phyloP scores from a whole-genome alignment of 2,113 vertebrate species.

The Hippoglossus stenolepis region DNA sequence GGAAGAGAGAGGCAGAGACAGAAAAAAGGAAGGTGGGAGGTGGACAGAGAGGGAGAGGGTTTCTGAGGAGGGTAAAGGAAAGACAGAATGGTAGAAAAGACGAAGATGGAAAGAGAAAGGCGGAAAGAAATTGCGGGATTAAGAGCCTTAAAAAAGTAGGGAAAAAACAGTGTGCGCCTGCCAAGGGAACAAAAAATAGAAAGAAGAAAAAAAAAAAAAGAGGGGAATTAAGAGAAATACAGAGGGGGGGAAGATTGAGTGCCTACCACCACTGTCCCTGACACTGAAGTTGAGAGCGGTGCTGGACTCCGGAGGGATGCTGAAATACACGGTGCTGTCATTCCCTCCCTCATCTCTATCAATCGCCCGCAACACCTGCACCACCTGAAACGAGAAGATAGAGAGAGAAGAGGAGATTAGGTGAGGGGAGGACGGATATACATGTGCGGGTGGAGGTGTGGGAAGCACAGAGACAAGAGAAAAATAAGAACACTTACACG shows the following conservation, averaged over 20 bases:
- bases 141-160: conserved; percentile 42
- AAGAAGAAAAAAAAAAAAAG: background rate
- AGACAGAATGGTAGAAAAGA: conserved; percentile 34
- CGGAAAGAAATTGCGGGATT: conserved; percentile 45
- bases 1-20: conserved; percentile 46
- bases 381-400: conserved; percentile 84
- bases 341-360: conserved; percentile 89
- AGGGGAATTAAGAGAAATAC: conserved; percentile 37
- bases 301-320: conserved; percentile 84
- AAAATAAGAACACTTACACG: conserved; percentile 37
- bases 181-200: background rate
- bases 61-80: conserved; percentile 15
- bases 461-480: conserved; percentile 8
- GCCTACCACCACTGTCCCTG: conserved; percentile 87
- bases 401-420: conserved; percentile 45
- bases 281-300: conserved; percentile 88
- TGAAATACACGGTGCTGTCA: conserved; percentile 88
- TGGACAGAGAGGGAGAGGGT: background rate
- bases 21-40: conserved; percentile 13
- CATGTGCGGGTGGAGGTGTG: conserved; percentile 7
- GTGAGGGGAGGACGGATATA: conserved; percentile 8
- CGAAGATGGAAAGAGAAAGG: conserved; percentile 32
- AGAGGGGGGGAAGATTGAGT: conserved; percentile 52
- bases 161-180: conserved; percentile 11
- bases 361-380: conserved; percentile 88